Evolutionary conservation across 2,113 vertebrate genomes (phyloP), one percentile per base, ranked within the genome.

Genomic region (Hiodon tergisus): DNA sequence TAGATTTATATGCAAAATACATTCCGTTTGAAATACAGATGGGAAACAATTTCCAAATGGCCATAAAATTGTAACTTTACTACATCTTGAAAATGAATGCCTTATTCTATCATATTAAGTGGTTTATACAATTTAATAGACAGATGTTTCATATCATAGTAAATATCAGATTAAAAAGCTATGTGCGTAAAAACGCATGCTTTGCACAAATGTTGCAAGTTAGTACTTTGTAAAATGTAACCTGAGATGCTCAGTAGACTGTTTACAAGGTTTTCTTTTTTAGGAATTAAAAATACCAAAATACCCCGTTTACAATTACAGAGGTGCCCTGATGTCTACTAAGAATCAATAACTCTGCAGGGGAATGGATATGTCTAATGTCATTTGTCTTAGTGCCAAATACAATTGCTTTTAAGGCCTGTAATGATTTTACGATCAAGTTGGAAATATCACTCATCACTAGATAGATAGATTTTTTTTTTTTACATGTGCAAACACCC

Each of bases 81-180:
- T 85, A 82, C 81, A 86, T 81, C 67, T 84, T 87, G 14, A 81
- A 69, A 79, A 75, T 87, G 81, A 89, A 91, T 88, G 87, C 86
- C 86, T 89, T 89, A 88, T 80, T 83, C 79, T 82, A 84, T 81
- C 74, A 80, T 83, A 80, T 81, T 83, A 80, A 80, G 82, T 80
- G 85, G 74, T 84, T 90, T 91, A 76, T 82, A 88, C 7, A 82
- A 17, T 83, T 81, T 82, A 82, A 89, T 89, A 86, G 78, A 81
- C 73, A 87, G 81, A 52, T 73, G 63, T 79, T 76, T 80, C 31
- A 82, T 69, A 81, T 76, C 60, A 71, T 76, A 72, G 71, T 71
- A 77, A 67, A 48, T 76, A 78, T 69, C 71, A 59, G 63, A 63
- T n/a, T 73, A 58, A 59, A 67, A 71, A 66, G 14, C 66, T 13